These are phyloP conservation scores for Sycophila sp. DNA, from an alignment of 1,140 invertebrate species.

Conservation along the genomic window DNA sequence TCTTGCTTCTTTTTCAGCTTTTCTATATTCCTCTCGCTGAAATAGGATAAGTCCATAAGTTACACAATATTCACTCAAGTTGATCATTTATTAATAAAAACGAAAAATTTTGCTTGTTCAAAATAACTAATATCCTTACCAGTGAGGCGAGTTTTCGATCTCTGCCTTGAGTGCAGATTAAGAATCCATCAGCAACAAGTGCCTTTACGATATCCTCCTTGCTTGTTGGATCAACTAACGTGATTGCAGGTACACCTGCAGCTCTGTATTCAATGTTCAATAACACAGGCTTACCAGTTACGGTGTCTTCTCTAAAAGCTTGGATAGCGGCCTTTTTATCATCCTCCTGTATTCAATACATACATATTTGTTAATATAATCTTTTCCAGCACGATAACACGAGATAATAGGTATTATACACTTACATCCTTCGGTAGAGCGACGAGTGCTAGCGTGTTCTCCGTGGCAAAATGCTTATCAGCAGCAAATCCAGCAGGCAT, in stretches of 20 bases:
- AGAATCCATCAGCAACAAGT: constrained; percentile 86
- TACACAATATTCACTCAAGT: no score
- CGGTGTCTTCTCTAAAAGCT: constrained; percentile 73
- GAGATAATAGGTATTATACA: constrained; percentile 39
- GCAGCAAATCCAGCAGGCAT: constrained; percentile 81
- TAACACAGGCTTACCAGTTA: constrained; percentile 74
- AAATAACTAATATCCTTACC: no score
- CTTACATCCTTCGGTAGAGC: constrained; percentile 83
- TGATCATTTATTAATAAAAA: not conserved
- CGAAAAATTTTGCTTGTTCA: not conserved
- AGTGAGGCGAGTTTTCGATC: constrained; percentile 85
- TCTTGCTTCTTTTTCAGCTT: constrained; percentile 87
- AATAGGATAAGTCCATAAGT: constrained; percentile 42
- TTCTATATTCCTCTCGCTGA: constrained; percentile 81
- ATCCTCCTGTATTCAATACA: constrained; percentile 75
- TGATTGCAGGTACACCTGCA: constrained; percentile 74
- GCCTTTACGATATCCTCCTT: constrained; percentile 86
- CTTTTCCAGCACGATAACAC: no score
- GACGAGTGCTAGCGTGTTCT: constrained; percentile 87
- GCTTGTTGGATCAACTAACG: constrained; percentile 76
- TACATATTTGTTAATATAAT: constrained; percentile 8
- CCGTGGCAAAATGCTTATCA: constrained; percentile 84
- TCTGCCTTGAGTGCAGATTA: constrained; percentile 82
- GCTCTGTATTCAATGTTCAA: constrained; percentile 79
- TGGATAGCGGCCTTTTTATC: constrained; percentile 80